A percentile compares a stretch with the other conserved stretches of the same genome.
Conservation (phyloP, 2,797 vertebrate genomes). For the Hyperoplus immaculatus region DNA sequence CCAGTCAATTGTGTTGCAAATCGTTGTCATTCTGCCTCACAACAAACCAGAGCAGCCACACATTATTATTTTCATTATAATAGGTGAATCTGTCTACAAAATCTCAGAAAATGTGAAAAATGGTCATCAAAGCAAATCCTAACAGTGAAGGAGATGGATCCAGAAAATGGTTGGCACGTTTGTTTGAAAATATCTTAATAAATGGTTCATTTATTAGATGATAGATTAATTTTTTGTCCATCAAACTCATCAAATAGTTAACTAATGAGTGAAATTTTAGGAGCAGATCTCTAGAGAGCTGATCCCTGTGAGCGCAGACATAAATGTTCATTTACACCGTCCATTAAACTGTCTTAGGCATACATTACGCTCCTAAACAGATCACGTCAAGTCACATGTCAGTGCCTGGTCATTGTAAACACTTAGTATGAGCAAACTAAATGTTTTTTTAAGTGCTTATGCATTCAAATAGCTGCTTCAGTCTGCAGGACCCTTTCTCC, state of each 20-base stretch:
- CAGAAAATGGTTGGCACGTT: background rate
- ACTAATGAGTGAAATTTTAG: constrained; percentile 2
- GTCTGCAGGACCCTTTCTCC: constrained; percentile 75
- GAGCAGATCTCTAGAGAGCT: background rate
- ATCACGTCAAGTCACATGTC: constrained; percentile 12
- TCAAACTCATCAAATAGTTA: background rate
- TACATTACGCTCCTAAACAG: constrained; percentile 21
- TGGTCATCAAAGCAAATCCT: background rate
- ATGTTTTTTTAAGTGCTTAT: constrained; percentile 19
- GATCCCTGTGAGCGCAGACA: background rate
- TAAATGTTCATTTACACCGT: constrained; percentile 23
- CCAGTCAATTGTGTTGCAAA: background rate
- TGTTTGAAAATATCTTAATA: background rate
- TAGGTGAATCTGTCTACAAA: background rate
- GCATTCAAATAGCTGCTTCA: constrained; percentile 22
- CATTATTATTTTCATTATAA: no score
- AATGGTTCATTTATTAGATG: background rate
- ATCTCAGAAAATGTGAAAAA: background rate
- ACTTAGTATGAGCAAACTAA: background rate
- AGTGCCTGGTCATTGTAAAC: background rate
- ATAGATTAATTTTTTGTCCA: background rate
- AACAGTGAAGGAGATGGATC: background rate
- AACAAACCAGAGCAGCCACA: background rate
- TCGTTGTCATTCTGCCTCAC: background rate
- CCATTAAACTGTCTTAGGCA: constrained; percentile 44